Percentiles rank a stretch among this genome's conserved stretches.
Conservation (phyloP, 2,888 invertebrate species). For the Athripsodes cinereus region DNA sequence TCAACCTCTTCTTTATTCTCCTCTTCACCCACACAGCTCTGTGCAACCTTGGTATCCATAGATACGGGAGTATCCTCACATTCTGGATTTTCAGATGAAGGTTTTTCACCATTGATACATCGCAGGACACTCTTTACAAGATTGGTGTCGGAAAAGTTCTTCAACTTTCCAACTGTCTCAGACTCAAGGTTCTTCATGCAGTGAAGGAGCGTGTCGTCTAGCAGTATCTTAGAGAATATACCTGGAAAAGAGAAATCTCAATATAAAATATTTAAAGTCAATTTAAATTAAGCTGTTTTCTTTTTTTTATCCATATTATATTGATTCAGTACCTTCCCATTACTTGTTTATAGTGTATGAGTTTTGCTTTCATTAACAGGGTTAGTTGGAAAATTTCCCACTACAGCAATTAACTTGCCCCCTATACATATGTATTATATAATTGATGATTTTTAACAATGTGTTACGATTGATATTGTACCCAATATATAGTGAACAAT, state of each 20-base stretch:
- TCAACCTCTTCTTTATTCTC: conserved; percentile 1
- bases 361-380: no score
- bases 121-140: conserved; percentile 7
- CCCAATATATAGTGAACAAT: no score
- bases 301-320: no score
- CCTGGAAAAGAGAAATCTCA: not conserved
- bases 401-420: no score
- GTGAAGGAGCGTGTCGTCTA: not conserved
- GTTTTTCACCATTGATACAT: not conserved
- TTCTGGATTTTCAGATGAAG: not conserved
- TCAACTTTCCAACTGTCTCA: not conserved
- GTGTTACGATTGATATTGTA: no score
- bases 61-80: not conserved
- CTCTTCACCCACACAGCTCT: not conserved
- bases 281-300: no score
- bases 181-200: not conserved
- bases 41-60: not conserved
- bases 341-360: no score
- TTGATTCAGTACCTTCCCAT: no score
- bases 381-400: no score
- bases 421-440: no score
- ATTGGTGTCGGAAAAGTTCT: conserved; percentile 5
- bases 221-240: not conserved
- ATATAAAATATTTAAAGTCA: no score
- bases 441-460: no score